Conservation (phyloP, 2,797 vertebrate species). For the Cyclura pinguis region DNA sequence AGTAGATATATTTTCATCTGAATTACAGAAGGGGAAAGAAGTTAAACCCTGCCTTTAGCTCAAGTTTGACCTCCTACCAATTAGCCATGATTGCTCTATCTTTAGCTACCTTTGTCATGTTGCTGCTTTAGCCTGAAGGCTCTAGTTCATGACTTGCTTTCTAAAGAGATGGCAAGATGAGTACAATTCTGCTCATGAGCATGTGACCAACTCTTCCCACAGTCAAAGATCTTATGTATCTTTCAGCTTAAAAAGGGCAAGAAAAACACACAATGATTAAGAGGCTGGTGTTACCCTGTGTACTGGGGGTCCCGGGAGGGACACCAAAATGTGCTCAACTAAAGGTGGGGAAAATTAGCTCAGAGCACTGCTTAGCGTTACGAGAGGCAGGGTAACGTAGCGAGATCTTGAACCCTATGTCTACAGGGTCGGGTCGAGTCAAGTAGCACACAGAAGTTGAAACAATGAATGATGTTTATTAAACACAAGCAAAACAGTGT, state of each 20-base stretch:
- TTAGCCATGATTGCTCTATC: slow-evolving; percentile 12
- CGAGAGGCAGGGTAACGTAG: too few relatives aligned
- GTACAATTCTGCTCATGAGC: neutral
- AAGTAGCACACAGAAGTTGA: too few relatives aligned
- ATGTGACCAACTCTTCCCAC: neutral
- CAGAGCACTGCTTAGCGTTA: too few relatives aligned
- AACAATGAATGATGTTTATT: too few relatives aligned
- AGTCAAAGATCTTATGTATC: neutral
- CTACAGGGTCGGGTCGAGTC: too few relatives aligned
- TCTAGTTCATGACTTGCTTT: neutral
- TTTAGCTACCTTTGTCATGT: slow-evolving; percentile 5
- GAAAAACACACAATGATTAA: neutral
- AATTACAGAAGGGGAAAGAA: neutral
- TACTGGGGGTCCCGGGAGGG: too few relatives aligned
- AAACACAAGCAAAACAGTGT: too few relatives aligned
- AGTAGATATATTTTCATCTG: neutral
- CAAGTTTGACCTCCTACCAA: neutral
- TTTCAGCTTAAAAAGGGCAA: neutral
- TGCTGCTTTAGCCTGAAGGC: neutral
- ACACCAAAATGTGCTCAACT: too few relatives aligned
- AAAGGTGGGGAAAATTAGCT: too few relatives aligned
- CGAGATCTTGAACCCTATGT: too few relatives aligned
- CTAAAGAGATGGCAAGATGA: neutral
- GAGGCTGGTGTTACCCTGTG: too few relatives aligned
- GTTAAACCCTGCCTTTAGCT: neutral